A percentile compares a stretch with the other conserved stretches of the same genome.
These are phyloP conservation scores for Stigmatopora argus DNA, from an alignment of 2,113 vertebrate species.

Conservation along the genomic window DNA sequence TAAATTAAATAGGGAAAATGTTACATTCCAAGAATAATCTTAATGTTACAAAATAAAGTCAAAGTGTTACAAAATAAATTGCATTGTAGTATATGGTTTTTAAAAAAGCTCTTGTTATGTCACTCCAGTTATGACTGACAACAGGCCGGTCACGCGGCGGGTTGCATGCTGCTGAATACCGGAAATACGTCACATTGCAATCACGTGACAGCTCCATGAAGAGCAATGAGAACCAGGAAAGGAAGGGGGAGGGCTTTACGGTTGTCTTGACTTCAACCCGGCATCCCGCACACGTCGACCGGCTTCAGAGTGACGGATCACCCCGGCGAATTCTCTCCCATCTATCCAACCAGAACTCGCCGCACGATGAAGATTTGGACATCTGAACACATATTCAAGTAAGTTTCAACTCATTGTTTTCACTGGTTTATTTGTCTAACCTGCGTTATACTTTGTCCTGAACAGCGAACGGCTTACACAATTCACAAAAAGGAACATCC, in stretches of 20 bases:
- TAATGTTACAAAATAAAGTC: neutral
- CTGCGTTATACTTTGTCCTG: neutral
- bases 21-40: neutral
- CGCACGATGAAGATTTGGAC: slow-evolving; percentile 73
- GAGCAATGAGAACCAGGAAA: no score
- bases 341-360: neutral
- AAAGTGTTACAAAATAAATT: neutral
- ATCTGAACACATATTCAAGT: slow-evolving; percentile 75
- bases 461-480: neutral
- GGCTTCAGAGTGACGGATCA: neutral
- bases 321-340: neutral
- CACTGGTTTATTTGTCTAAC: neutral
- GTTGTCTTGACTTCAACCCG: neutral
- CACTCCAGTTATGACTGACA: neutral
- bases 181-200: slow-evolving; percentile 37
- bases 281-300: neutral
- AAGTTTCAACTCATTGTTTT: slow-evolving; percentile 28
- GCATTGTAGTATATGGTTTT: no score
- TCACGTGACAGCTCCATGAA: slow-evolving; percentile 28
- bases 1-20: neutral
- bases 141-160: neutral
- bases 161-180: neutral
- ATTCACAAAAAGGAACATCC: neutral
- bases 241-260: neutral
- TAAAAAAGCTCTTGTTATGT: no score